Percentiles rank a stretch among this genome's conserved stretches.
Conservation (phyloP, 2,797 vertebrate genomes). For the Orientallactaga sibirica region DNA sequence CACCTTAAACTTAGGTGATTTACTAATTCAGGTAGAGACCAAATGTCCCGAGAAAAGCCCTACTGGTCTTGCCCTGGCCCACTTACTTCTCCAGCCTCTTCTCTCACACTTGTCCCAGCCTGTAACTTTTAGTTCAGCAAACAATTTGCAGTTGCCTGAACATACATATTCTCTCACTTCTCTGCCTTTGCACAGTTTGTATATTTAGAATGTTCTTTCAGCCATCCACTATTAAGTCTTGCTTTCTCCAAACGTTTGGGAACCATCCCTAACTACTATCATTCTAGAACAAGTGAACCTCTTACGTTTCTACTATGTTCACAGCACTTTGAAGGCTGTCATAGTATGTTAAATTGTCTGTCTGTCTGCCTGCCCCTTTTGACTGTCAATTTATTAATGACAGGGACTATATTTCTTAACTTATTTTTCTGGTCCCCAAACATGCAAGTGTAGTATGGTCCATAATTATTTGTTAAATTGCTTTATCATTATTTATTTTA, state of each 20-base stretch:
- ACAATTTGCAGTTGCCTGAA: neutral
- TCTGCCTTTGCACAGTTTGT: neutral
- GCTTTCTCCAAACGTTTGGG: neutral
- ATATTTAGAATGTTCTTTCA: neutral
- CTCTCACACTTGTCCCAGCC: neutral
- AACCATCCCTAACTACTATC: neutral
- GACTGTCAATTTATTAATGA: slow-evolving; percentile 51
- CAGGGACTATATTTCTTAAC: slow-evolving; percentile 36
- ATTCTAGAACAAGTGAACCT: neutral
- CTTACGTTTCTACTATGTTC: neutral
- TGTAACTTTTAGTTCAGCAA: neutral
- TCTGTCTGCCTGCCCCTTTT: slow-evolving; percentile 10
- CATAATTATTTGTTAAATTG: slow-evolving; percentile 66
- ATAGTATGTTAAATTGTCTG: neutral
- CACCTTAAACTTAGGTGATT: neutral
- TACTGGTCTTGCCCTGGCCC: neutral
- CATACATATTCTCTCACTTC: neutral
- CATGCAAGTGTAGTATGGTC: neutral
- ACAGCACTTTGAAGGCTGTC: neutral
- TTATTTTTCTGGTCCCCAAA: slow-evolving; percentile 63
- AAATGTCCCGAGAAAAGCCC: neutral
- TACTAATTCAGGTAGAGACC: neutral
- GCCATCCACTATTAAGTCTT: neutral
- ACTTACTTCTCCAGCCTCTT: neutral
- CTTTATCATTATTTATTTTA: slow-evolving; percentile 72